Evolutionary conservation across 2,888 invertebrate species (phyloP).

Genomic region (Nomada flava): DNA sequence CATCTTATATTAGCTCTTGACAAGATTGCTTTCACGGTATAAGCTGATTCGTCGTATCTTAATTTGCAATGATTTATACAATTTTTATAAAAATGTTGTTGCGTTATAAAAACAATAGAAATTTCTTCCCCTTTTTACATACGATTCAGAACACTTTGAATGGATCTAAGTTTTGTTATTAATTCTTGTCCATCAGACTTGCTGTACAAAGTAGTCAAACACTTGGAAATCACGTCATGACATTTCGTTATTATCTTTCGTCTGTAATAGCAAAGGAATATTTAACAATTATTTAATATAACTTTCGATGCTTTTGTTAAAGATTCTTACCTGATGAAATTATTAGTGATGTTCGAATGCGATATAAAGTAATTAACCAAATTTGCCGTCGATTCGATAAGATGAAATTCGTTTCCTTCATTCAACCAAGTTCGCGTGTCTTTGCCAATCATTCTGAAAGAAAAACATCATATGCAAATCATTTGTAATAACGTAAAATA

Average conservation of each 20-base stretch:
- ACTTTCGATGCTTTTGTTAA: not conserved
- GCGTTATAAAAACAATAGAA: constrained; percentile 1
- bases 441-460: constrained; percentile 89
- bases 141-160: constrained; percentile 86
- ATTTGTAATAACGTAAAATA: constrained; percentile 1
- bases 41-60: not conserved
- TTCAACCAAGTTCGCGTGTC: constrained; percentile 95
- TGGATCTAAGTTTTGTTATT: constrained; percentile 86
- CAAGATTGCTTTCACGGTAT: not conserved
- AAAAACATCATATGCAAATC: constrained; percentile 5
- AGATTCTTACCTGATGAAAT: constrained; percentile 83
- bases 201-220: constrained; percentile 91
- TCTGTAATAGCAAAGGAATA: constrained; percentile 83
- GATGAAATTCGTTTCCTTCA: constrained; percentile 93
- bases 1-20: constrained; percentile 21
- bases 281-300: not conserved
- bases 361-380: constrained; percentile 90
- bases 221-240: constrained; percentile 90
- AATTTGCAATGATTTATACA: constrained; percentile 36
- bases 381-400: constrained; percentile 91
- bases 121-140: constrained; percentile 71
- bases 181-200: constrained; percentile 89
- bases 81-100: constrained; percentile 37
- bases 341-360: constrained; percentile 84
- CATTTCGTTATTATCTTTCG: constrained; percentile 89